Conservation (phyloP, 1,140 invertebrate genomes). For the Forficula auricularia region DNA sequence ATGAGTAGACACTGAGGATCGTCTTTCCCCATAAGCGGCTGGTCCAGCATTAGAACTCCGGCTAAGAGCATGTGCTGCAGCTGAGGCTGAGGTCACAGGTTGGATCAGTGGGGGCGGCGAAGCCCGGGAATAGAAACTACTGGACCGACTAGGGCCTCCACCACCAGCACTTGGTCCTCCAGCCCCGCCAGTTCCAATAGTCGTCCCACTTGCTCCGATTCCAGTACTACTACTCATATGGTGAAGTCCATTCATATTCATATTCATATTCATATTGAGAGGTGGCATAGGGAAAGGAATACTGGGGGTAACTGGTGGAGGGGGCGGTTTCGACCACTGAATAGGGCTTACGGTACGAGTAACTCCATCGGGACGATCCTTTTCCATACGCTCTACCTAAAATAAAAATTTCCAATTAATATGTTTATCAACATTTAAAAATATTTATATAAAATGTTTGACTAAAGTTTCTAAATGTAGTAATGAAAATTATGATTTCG, state of each 20-base stretch:
- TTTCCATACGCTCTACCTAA: constrained; percentile 30
- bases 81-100: constrained; percentile 21
- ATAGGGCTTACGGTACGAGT: constrained; percentile 4
- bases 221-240: too few relatives aligned
- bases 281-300: constrained; percentile 7
- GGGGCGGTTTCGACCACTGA: constrained; percentile 40
- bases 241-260: too few relatives aligned
- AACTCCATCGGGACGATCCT: constrained; percentile 3
- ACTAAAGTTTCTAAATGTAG: too few relatives aligned
- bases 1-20: constrained; percentile 52
- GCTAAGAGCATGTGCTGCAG: too few relatives aligned
- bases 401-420: not conserved
- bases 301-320: constrained; percentile 30
- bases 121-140: constrained; percentile 28
- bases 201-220: too few relatives aligned
- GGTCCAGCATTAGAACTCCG: too few relatives aligned
- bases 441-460: not conserved
- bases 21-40: constrained; percentile 40
- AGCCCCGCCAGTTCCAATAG: too few relatives aligned
- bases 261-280: too few relatives aligned
- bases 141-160: constrained; percentile 20
- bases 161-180: too few relatives aligned
- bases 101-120: constrained; percentile 55
- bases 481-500: too few relatives aligned
- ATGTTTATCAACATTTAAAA: not conserved